Base-by-base conservation (phyloP, 2,888 invertebrate species). In the Lithophane socia region DNA sequence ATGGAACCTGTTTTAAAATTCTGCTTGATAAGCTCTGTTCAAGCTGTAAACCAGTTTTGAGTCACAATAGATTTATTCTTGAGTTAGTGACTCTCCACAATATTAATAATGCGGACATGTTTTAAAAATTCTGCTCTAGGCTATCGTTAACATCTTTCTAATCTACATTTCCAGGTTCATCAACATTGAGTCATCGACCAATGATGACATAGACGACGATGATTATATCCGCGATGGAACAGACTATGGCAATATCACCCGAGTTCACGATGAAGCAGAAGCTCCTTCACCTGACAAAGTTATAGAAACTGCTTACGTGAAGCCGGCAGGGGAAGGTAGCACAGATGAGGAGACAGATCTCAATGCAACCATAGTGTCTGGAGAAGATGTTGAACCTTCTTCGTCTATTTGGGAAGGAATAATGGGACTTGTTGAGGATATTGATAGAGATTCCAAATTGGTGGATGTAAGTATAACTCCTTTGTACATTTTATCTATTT, bases 111-210 rank as follows among this genome's bases (percentile, higher is more conserved):
- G 12, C 16, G 16, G 13, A 8, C n/a, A 29, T 65, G 21, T 64
- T 37, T 37, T 1, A 29, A 21, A 37, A 24, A 54, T 13, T 64
- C 13, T 56, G 29, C 2, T 60, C 4, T 1, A 60, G 16, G 9
- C 37, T 37, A 16, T 47, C 52, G 12, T 37, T 73, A 56, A 67
- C 12, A n/a, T 37, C 2, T 21, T 10, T 3, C 16, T 37, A 18
- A 7, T 18, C 2, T 2, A 16, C 12, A 65, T 85, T 91, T 95
- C 72, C 92, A 97, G 97, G 60, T 97, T 98, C 90, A 96, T 98
- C 68, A 97, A 97, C 90, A 98, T 98, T 89, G 98, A 98, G 92
- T 98, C 98, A 54, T 98, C 98, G 90, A 97, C 98, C 29, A 90
- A 97, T 56, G 97, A 97, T 64, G 97, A 97, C 52, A 97, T 97